Percentiles rank a stretch among this genome's conserved stretches.
These are phyloP conservation scores for Oceanodroma tethys DNA, from an alignment of 2,113 vertebrate genomes.

Conservation along the genomic window DNA sequence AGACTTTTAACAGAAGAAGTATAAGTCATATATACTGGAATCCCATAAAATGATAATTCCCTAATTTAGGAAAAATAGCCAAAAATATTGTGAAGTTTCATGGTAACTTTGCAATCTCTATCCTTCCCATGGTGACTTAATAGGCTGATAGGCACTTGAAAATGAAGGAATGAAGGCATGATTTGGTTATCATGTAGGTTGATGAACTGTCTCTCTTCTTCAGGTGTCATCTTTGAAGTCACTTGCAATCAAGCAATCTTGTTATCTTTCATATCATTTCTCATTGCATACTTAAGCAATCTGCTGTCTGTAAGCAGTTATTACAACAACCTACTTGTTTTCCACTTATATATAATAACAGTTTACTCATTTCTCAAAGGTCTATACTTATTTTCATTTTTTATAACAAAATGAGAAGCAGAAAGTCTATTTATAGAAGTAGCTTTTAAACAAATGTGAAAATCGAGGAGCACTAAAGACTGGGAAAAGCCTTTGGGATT, in stretches of 20 bases:
- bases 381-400: background rate
- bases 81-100: background rate
- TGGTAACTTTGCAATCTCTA: background rate
- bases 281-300: background rate
- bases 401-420: background rate
- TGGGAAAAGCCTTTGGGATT: background rate
- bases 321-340: background rate
- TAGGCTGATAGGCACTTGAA: background rate
- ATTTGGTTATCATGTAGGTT: background rate
- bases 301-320: background rate
- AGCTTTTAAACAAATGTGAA: background rate
- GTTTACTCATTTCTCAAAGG: background rate
- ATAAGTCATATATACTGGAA: background rate
- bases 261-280: background rate
- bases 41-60: background rate
- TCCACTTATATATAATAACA: background rate
- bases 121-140: background rate
- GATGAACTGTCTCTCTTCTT: background rate
- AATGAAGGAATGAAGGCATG: background rate
- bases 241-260: background rate
- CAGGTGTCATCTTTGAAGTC: background rate
- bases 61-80: background rate
- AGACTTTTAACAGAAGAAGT: background rate
- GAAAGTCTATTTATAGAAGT: background rate
- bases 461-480: background rate